Conservation (phyloP, 1,140 invertebrate species). For the Eueides isabella region DNA sequence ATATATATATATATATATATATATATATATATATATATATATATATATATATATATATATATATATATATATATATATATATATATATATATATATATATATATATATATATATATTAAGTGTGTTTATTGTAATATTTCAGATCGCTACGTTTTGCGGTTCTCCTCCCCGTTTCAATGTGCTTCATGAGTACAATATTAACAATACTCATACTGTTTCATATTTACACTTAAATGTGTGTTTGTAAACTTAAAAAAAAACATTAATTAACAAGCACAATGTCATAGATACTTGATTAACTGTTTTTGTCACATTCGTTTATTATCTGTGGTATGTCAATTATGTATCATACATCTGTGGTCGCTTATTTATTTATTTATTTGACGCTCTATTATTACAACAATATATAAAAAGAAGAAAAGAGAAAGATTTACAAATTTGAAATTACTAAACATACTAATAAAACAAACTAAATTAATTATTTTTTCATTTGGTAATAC, state of each 20-base stretch:
- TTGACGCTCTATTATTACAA: too few relatives aligned
- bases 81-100: too few relatives aligned
- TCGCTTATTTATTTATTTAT: neutral
- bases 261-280: neutral
- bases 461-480: too few relatives aligned
- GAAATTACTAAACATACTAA: too few relatives aligned
- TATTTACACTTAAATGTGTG: slow-evolving; percentile 83
- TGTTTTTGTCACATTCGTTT: slow-evolving; percentile 12
- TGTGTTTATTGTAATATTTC: slow-evolving; percentile 28
- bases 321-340: slow-evolving; percentile 2
- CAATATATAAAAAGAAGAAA: neutral
- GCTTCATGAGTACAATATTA: slow-evolving; percentile 88
- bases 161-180: slow-evolving; percentile 86
- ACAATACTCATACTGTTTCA: slow-evolving; percentile 88
- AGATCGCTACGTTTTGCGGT: slow-evolving; percentile 86
- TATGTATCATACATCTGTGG: neutral
- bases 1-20: too few relatives aligned
- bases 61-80: too few relatives aligned
- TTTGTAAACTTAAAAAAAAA: neutral
- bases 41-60: too few relatives aligned
- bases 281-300: slow-evolving; percentile 6
- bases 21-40: too few relatives aligned
- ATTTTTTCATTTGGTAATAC: too few relatives aligned
- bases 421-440: too few relatives aligned
- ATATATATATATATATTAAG: neutral